Conservation (phyloP, 2,888 invertebrate species). For the Synanthedon vespiformis region DNA sequence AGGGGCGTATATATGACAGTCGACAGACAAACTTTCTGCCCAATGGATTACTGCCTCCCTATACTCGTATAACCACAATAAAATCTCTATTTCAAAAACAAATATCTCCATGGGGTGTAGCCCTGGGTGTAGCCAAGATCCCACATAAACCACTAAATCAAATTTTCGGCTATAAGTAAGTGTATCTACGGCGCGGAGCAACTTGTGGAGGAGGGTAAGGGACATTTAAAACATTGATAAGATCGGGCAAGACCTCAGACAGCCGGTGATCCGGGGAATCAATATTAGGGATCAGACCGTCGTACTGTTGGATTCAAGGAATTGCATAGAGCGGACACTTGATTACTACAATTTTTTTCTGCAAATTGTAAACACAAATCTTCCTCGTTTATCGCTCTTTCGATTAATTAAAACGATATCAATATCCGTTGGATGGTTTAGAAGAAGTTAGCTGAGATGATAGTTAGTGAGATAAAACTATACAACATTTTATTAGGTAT, state of each 20-base stretch:
- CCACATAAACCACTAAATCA: conserved; percentile 25
- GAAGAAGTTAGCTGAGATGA: no score
- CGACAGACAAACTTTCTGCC: no score
- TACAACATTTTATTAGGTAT: no score
- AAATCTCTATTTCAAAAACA: no score
- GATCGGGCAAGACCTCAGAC: conserved; percentile 27
- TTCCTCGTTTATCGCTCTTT: not conserved
- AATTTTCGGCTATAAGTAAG: conserved; percentile 22
- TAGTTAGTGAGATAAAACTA: no score
- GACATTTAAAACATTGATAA: conserved; percentile 59
- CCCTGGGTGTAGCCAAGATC: conserved; percentile 10
- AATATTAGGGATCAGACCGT: conserved; percentile 58
- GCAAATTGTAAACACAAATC: no score
- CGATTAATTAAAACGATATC: not conserved
- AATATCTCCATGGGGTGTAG: no score
- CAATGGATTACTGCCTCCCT: no score
- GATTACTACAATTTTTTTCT: not conserved
- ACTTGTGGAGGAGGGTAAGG: conserved; percentile 2
- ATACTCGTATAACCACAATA: no score
- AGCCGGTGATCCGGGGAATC: conserved; percentile 46
- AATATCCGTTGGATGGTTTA: no score
- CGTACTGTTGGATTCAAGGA: conserved; percentile 10
- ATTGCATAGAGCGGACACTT: conserved; percentile 20
- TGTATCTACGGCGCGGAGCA: conserved; percentile 2
- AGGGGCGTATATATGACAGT: no score